These are phyloP conservation scores for Lypha dubia DNA, from an alignment of 2,888 invertebrate genomes.

Conservation along the genomic window DNA sequence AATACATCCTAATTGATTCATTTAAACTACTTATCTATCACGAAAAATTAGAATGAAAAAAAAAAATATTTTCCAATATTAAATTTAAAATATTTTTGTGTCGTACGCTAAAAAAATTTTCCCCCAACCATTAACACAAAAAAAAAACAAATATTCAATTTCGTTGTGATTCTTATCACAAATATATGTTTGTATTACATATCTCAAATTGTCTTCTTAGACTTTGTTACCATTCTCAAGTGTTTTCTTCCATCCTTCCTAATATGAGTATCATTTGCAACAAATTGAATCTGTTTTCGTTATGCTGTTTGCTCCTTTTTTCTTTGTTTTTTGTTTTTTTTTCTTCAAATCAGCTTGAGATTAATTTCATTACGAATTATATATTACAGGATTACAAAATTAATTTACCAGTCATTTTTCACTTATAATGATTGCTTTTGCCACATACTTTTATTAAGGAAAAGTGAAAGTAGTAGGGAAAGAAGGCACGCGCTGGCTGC, in stretches of 20 bases:
- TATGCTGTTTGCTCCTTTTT: too few relatives aligned
- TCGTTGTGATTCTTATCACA: neutral
- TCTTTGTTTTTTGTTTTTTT: neutral
- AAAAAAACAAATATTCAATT: neutral
- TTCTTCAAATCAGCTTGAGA: neutral
- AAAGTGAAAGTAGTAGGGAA: neutral
- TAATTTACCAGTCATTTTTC: slow-evolving; percentile 21
- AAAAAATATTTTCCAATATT: too few relatives aligned
- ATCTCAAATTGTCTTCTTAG: neutral
- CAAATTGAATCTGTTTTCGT: slow-evolving; percentile 1
- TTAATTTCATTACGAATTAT: slow-evolving; percentile 41
- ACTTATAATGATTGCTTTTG: slow-evolving; percentile 40
- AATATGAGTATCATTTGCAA: slow-evolving; percentile 15
- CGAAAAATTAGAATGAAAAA: too few relatives aligned
- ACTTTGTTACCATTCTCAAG: neutral
- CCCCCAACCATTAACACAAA: neutral
- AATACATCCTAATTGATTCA: too few relatives aligned
- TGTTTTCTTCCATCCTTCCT: neutral
- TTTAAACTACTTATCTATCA: too few relatives aligned
- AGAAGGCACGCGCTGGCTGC: neutral
- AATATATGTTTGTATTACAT: neutral
- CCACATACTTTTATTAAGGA: neutral
- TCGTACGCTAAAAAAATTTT: too few relatives aligned
- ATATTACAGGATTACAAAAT: slow-evolving; percentile 20
- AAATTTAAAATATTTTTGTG: too few relatives aligned